These are phyloP conservation scores for Phyllopteryx taeniolatus DNA, from an alignment of 2,113 vertebrate species.

Conservation along the genomic window DNA sequence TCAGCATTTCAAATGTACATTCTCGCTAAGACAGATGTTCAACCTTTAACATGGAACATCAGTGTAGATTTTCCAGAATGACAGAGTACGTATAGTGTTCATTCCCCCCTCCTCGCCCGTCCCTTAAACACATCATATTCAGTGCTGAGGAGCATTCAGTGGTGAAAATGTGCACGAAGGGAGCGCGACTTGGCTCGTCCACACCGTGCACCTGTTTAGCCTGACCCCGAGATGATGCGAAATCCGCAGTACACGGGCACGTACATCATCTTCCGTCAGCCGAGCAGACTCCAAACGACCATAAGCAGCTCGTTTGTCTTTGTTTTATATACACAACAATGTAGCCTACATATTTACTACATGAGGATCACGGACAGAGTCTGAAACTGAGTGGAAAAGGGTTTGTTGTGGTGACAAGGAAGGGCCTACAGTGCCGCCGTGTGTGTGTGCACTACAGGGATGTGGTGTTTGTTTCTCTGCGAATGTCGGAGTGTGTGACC, in stretches of 20 bases:
- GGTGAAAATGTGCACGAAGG: slow-evolving; percentile 53
- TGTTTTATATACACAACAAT: slow-evolving; percentile 70
- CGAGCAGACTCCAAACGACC: slow-evolving; percentile 43
- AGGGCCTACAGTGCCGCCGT: slow-evolving; percentile 54
- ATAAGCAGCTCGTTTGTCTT: slow-evolving; percentile 56
- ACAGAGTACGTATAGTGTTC: slow-evolving; percentile 31
- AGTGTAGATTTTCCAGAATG: slow-evolving; percentile 43
- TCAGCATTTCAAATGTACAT: slow-evolving; percentile 55
- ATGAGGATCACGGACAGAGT: slow-evolving; percentile 67
- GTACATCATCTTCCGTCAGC: slow-evolving; percentile 21
- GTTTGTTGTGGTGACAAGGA: slow-evolving; percentile 29
- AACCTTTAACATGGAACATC: slow-evolving; percentile 49
- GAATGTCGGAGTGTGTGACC: slow-evolving; percentile 62
- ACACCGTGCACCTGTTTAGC: slow-evolving; percentile 58
- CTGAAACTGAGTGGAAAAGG: slow-evolving; percentile 44
- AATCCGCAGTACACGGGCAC: slow-evolving; percentile 47
- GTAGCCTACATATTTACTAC: slow-evolving; percentile 69
- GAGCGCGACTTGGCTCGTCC: slow-evolving; percentile 42
- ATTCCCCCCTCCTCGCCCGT: slow-evolving; percentile 31
- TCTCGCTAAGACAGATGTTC: slow-evolving; percentile 59
- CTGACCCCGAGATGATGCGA: slow-evolving; percentile 27
- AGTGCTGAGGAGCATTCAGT: slow-evolving; percentile 39
- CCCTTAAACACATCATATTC: slow-evolving; percentile 33
- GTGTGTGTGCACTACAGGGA: slow-evolving; percentile 27
- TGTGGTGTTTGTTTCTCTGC: slow-evolving; percentile 33